A percentile compares a stretch with the other conserved stretches of the same genome.
These are phyloP conservation scores for Erebia palarica DNA, from an alignment of 2,888 invertebrate genomes.

Conservation along the genomic window DNA sequence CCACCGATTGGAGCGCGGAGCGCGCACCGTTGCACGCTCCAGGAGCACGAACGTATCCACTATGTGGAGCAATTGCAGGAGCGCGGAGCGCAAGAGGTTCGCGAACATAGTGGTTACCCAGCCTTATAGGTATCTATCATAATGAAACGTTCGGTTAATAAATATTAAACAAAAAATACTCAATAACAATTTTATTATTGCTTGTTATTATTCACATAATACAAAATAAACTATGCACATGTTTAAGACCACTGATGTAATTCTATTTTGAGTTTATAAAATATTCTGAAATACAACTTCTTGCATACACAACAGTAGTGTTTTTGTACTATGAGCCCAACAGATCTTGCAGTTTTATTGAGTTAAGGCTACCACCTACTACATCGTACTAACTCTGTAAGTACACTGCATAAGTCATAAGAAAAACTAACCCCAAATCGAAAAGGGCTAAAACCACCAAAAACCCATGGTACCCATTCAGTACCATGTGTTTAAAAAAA, in stretches of 20 bases:
- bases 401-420: too few relatives aligned
- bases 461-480: too few relatives aligned
- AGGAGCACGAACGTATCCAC: too few relatives aligned
- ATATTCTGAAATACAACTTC: conserved; percentile 64
- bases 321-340: conserved; percentile 34
- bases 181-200: conserved; percentile 85
- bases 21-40: too few relatives aligned
- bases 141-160: not conserved
- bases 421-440: too few relatives aligned
- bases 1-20: too few relatives aligned
- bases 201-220: conserved; percentile 86
- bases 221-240: conserved; percentile 87
- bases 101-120: too few relatives aligned
- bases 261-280: conserved; percentile 68
- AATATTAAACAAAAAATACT: conserved; percentile 55
- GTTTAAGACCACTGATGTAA: conserved; percentile 76
- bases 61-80: too few relatives aligned
- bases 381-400: not conserved
- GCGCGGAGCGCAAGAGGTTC: too few relatives aligned
- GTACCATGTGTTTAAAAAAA: too few relatives aligned
- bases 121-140: not conserved
- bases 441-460: too few relatives aligned
- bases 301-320: conserved; percentile 53
- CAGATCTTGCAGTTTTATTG: conserved; percentile 22
- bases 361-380: not conserved